Evolutionary conservation across 1,140 invertebrate species (phyloP), one percentile per base, ranked within the genome.

Genomic region (Gryllus bimaculatus): DNA sequence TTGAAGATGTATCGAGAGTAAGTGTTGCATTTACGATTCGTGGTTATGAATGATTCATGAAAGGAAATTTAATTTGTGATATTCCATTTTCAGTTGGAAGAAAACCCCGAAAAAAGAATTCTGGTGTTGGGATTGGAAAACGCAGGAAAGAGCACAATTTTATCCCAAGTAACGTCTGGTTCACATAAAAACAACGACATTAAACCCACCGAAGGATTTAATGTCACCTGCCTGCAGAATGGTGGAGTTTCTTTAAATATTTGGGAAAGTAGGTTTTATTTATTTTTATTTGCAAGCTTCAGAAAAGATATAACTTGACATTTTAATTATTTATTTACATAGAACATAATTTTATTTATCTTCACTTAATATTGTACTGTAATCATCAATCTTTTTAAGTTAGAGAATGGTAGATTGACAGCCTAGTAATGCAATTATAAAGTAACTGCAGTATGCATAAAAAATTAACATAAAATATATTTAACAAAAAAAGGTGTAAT

Each of bases 1-100:
- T 87, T 75, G 86, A 87, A 78, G 87, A 87, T 80, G 85, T 87
- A 26, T 83, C 84, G 7, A 87, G 86, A 84, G 87, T 87, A 82
- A 82, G 82, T 81, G 77, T 21, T 47, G 20, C 73, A 78, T 78
- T 78, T 13, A 73, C 7, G 20, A 0, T 10, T 5, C 12, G 18
- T 79, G 39, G 0, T 76, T 78, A 75, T 10, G 18, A n/a, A 74
- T n/a, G 15, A 47, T 76, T n/a, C 18, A 18, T 39, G 74, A 78
- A 8, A 76, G 18, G 47, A 12, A 13, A 78, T 48, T 10, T 47
- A 75, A 18, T 74, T 4, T 26, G 13, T 73, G 7, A 8, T 8
- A 10, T 20, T 48, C 8, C 13, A 7, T 49, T 48, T 79, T 79
- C 48, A 79, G 76, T 20, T 79, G 73, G 85, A 85, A 81, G 85